phyloP scores from a whole-genome alignment of 2,797 vertebrate species.

The Xyrichtys novacula region DNA sequence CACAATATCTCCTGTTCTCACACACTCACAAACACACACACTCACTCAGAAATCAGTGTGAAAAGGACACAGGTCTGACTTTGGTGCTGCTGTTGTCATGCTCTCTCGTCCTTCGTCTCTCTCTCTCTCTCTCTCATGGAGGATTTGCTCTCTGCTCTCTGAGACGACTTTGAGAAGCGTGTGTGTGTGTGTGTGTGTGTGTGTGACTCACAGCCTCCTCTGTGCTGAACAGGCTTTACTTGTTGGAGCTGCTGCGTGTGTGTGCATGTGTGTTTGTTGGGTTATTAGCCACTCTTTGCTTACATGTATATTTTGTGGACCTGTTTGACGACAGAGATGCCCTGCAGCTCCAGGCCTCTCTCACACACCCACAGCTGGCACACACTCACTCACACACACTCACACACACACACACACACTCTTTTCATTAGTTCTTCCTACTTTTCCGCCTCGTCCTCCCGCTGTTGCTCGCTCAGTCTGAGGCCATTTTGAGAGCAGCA shows the following conservation, averaged over 20 bases:
- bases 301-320: slow-evolving; percentile 41
- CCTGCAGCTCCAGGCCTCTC: slow-evolving; percentile 7
- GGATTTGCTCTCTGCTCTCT: slow-evolving; percentile 50
- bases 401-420: slow-evolving; percentile 10
- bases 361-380: slow-evolving; percentile 13
- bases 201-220: slow-evolving; percentile 74
- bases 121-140: neutral
- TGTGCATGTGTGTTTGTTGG: slow-evolving; percentile 10
- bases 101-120: slow-evolving; percentile 10
- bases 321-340: slow-evolving; percentile 52
- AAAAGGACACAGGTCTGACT: neutral
- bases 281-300: slow-evolving; percentile 24
- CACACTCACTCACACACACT: slow-evolving; percentile 13
- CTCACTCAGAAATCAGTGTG: neutral
- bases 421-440: slow-evolving; percentile 26
- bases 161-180: slow-evolving; percentile 63
- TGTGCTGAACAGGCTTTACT: slow-evolving; percentile 81
- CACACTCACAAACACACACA: slow-evolving; percentile 23
- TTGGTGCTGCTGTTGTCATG: slow-evolving; percentile 4
- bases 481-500: slow-evolving; percentile 74
- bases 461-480: slow-evolving; percentile 43
- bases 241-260: slow-evolving; percentile 61
- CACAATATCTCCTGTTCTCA: slow-evolving; percentile 21
- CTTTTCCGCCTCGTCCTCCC: slow-evolving; percentile 41
- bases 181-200: too few species aligned